Evolutionary conservation across 2,113 vertebrate species (phyloP).

Genomic region (Corynorhinus townsendii): DNA sequence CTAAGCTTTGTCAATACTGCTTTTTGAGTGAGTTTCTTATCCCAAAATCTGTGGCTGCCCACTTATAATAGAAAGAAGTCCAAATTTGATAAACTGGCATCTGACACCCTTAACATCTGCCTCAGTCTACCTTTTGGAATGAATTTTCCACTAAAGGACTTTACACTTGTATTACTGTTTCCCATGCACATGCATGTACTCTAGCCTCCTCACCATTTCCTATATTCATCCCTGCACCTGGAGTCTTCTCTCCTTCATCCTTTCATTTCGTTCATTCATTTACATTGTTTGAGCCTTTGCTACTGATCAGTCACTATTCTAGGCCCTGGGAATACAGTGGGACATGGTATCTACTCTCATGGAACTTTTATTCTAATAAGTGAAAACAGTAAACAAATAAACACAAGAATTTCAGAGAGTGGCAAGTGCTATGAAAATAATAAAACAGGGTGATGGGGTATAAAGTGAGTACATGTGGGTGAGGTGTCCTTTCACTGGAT

Average conservation of each 20-base stretch:
- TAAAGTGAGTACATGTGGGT: not conserved
- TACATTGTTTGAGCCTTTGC: not conserved
- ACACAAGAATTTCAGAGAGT: not conserved
- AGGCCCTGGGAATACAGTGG: not conserved
- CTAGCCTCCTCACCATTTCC: not conserved
- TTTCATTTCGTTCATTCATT: not conserved
- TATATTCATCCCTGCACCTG: not conserved
- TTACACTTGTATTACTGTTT: not conserved
- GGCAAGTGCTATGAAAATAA: not conserved
- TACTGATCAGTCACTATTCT: not conserved
- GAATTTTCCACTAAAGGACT: not conserved
- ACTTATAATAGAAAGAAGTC: not conserved
- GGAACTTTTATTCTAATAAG: not conserved
- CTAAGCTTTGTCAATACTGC: not conserved
- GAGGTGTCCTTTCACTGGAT: not conserved
- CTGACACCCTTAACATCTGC: not conserved
- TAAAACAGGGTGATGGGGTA: not conserved
- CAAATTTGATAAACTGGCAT: not conserved
- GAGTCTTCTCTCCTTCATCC: not conserved
- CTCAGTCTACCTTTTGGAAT: not conserved
- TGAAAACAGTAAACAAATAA: not conserved
- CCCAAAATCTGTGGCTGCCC: not conserved
- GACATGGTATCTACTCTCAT: not conserved
- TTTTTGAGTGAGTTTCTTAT: not conserved
- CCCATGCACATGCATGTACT: fast-evolving